Evolutionary conservation across 2,113 vertebrate species (phyloP), one percentile per base, ranked within the genome.

Genomic region (Leptobrachium ailaonicum): DNA sequence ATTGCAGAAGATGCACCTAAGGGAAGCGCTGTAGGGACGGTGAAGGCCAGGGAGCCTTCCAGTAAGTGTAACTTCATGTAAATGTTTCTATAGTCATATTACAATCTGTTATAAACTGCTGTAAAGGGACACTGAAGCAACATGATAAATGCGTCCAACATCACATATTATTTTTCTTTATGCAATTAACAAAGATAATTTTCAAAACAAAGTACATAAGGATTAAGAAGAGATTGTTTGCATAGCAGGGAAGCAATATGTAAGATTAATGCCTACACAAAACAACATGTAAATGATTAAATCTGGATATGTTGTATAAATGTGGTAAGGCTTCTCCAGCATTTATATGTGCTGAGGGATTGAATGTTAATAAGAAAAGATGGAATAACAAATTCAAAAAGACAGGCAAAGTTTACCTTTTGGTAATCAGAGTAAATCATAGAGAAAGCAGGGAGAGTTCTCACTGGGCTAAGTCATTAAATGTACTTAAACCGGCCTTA

Each of bases 1-100:
- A 85, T 98, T 74, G 82, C 91, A 0, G 97, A 98, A 89, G 92
- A 96, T 41, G 84, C 88, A 0, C 87, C 91, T 0, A 83, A 90
- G 10, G 92, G 87, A 71, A 97, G 90, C 0, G 70, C 76, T 0
- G 84, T 98, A 12, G 96, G 97, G 53, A 92, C 88, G 0, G 92
- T 98, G 71, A 92, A 91, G 84, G 95, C 94, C 40, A 86, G 85
- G 62, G 89, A 84, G 40, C 89, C 94, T 78, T 74, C 84, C 41
- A 92, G 96, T 96, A 86, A 92, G 96, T 92, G 68, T 6, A 6
- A 2, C 0, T 44, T 32, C 20, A 50, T 50, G 4, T 5, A 50
- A 50, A 50, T 50, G 47, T 50, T 50, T 32, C 20, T 32, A 32
- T 32, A 32, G 20, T 32, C 20, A 32, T 32, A 32, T 32, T 32